Percentiles rank a stretch among this genome's conserved stretches.
Evolutionary conservation across 2,888 invertebrate genomes (phyloP).

Genomic region (Busseola fusca): DNA sequence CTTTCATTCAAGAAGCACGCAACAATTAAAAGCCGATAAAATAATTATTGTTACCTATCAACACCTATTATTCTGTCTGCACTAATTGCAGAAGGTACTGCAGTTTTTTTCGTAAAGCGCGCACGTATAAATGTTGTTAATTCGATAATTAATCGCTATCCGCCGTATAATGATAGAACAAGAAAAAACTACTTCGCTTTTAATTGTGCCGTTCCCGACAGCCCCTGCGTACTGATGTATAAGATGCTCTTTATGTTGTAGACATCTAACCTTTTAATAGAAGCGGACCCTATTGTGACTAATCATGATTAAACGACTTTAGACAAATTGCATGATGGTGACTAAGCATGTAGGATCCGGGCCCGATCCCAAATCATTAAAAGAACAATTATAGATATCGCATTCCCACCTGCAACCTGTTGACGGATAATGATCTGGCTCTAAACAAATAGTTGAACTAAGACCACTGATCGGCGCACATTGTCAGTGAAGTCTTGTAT

Average conservation of each 20-base stretch:
- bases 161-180: constrained; percentile 52
- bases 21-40: constrained; percentile 21
- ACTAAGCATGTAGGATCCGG: constrained; percentile 86
- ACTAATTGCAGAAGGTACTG: constrained; percentile 42
- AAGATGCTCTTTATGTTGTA: constrained; percentile 79
- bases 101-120: constrained; percentile 39
- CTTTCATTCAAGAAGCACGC: constrained; percentile 26
- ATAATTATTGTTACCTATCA: constrained; percentile 34
- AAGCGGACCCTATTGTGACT: constrained; percentile 87
- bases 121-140: constrained; percentile 57
- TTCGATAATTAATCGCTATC: constrained; percentile 60
- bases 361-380: constrained; percentile 87
- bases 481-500: constrained; percentile 61
- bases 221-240: constrained; percentile 62
- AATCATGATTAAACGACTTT: constrained; percentile 89
- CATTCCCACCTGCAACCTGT: constrained; percentile 87
- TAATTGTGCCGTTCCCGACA: constrained; percentile 59
- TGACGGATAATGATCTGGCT: constrained; percentile 86
- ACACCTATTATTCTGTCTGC: constrained; percentile 36
- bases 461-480: constrained; percentile 69
- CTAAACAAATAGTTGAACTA: constrained; percentile 84
- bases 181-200: constrained; percentile 56
- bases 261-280: constrained; percentile 84
- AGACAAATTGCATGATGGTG: constrained; percentile 89
- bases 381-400: constrained; percentile 89